Evolutionary conservation across 92 coral and sea anemone species (phyloP).

Genomic region (Zoanthus solanderi): DNA sequence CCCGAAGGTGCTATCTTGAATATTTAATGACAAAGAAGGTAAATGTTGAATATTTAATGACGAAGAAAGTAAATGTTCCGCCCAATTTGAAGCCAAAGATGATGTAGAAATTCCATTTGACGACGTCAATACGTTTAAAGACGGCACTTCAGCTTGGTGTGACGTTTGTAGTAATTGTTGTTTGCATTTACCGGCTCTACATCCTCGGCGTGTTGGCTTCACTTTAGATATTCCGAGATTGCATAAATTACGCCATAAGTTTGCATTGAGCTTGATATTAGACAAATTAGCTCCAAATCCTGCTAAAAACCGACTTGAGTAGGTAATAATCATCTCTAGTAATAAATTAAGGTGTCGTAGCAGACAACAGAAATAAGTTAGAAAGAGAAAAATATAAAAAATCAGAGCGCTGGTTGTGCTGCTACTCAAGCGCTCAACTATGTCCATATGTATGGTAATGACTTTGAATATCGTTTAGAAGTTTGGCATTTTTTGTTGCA

Average conservation of each 20-base stretch:
- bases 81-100: conserved; percentile 2
- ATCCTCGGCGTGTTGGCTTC: conserved; percentile 25
- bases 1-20: neutral
- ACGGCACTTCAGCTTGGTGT: neutral
- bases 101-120: conserved; percentile 26
- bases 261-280: conserved; percentile 19
- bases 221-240: conserved; percentile 33
- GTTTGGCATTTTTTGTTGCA: too few relatives aligned
- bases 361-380: neutral
- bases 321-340: conserved; percentile 32
- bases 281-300: conserved; percentile 43
- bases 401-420: conserved; percentile 34
- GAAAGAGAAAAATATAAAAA: neutral
- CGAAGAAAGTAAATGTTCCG: neutral
- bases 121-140: conserved; percentile 2
- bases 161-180: conserved; percentile 34
- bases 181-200: neutral
- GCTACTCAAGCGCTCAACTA: conserved; percentile 40
- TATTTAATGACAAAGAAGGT: neutral
- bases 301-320: conserved; percentile 38
- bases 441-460: too few relatives aligned
- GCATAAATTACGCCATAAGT: conserved; percentile 38
- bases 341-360: neutral
- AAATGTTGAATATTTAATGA: neutral
- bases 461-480: too few relatives aligned